A percentile compares a stretch with the other conserved stretches of the same genome.
Evolutionary conservation across 2,113 vertebrate genomes (phyloP).

Genomic region (Candoia aspera): DNA sequence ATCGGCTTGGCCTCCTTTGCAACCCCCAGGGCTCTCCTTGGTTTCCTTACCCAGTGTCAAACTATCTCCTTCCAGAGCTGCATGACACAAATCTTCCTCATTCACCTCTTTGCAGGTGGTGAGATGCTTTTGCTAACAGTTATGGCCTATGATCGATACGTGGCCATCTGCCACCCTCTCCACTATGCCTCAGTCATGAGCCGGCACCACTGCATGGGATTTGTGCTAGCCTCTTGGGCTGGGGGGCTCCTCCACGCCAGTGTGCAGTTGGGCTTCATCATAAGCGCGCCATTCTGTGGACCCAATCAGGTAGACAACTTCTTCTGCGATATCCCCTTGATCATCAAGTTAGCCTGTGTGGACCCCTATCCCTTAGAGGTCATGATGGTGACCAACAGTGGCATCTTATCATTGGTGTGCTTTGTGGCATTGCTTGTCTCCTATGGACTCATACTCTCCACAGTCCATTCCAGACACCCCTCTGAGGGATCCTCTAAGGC

Average conservation of each 20-base stretch:
- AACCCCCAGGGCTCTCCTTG: slow-evolving; percentile 48
- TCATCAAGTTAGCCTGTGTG: slow-evolving; percentile 55
- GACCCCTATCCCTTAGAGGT: slow-evolving; percentile 49
- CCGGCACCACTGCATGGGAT: slow-evolving; percentile 28
- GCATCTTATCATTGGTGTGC: slow-evolving; percentile 44
- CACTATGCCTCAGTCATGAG: slow-evolving; percentile 56
- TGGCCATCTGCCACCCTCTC: slow-evolving; percentile 66
- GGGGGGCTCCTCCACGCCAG: slow-evolving; percentile 41
- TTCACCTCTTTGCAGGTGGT: slow-evolving; percentile 51
- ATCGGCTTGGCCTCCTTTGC: slow-evolving; percentile 50
- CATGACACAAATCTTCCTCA: slow-evolving; percentile 55
- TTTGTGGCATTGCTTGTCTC: slow-evolving; percentile 55
- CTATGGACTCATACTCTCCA: slow-evolving; percentile 52
- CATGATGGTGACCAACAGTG: slow-evolving; percentile 56
- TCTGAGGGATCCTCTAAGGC: slow-evolving; percentile 31
- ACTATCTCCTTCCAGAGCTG: slow-evolving; percentile 52
- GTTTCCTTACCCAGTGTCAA: background rate
- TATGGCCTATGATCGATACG: slow-evolving; percentile 66
- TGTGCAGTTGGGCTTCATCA: slow-evolving; percentile 35
- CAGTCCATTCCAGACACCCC: slow-evolving; percentile 29
- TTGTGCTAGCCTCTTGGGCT: slow-evolving; percentile 42
- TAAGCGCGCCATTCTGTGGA: slow-evolving; percentile 51
- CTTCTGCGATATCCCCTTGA: slow-evolving; percentile 58
- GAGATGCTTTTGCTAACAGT: slow-evolving; percentile 53
- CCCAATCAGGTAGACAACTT: slow-evolving; percentile 52